Conservation (phyloP, 1,140 invertebrate species). For the Aradophagus sp. region DNA sequence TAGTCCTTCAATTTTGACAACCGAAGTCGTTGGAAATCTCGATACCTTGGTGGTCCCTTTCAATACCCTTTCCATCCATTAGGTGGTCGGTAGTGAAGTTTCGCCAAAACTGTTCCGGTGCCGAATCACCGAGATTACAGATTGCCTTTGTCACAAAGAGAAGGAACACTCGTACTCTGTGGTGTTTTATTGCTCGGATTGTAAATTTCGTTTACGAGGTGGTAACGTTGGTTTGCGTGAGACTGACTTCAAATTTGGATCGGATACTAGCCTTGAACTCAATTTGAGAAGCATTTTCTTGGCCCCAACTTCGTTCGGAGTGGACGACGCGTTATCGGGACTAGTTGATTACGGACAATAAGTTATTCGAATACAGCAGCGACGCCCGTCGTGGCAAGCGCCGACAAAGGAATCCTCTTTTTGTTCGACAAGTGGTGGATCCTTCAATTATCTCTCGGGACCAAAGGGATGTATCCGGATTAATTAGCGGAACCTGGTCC, state of each 20-base stretch:
- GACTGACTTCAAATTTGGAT: neutral
- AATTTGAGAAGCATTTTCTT: conserved; percentile 11
- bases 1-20: no score
- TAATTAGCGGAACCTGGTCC: conserved; percentile 35
- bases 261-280: conserved; percentile 21
- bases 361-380: conserved; percentile 58
- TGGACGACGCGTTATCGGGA: conserved; percentile 30
- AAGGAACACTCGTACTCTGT: no score
- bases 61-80: no score
- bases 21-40: no score
- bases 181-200: no score
- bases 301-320: conserved; percentile 2
- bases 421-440: conserved; percentile 32
- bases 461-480: conserved; percentile 49
- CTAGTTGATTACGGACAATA: conserved; percentile 50
- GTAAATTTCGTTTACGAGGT: conserved; percentile 7
- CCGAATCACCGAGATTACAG: no score
- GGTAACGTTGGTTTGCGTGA: no score
- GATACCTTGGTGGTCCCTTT: no score
- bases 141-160: no score
- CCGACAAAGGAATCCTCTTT: conserved; percentile 27
- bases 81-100: no score
- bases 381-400: conserved; percentile 20
- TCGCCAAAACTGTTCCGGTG: no score
- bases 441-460: conserved; percentile 26